phyloP scores from a whole-genome alignment of 2,113 vertebrate genomes.

The Aspiorhynchus laticeps region DNA sequence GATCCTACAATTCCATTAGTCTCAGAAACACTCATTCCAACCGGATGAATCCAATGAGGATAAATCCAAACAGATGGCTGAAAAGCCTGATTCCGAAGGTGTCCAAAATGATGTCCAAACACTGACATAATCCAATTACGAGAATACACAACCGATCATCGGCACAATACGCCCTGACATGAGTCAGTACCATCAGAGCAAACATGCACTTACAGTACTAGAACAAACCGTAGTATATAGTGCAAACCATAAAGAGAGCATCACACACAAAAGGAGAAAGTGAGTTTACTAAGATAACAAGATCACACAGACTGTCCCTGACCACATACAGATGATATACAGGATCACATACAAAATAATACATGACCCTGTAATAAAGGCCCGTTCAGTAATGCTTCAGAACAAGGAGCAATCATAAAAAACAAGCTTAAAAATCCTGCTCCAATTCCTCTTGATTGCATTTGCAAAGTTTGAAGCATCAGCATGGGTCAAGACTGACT shows the following conservation, averaged over 20 bases:
- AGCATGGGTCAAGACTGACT: background rate
- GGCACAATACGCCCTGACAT: background rate
- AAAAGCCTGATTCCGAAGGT: background rate
- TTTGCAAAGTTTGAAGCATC: background rate
- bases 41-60: background rate
- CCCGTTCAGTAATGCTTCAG: background rate
- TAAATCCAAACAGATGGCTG: conserved; percentile 23
- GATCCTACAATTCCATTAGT: background rate
- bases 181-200: background rate
- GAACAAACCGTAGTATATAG: background rate
- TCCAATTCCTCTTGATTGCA: background rate
- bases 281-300: too few relatives aligned
- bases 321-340: background rate
- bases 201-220: background rate
- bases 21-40: conserved; percentile 20
- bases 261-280: background rate
- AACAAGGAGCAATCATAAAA: background rate
- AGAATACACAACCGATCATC: background rate
- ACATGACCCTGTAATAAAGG: background rate
- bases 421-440: background rate
- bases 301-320: background rate
- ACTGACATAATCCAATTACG: background rate
- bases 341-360: background rate
- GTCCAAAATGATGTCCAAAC: conserved; percentile 18
- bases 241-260: too few relatives aligned